Evolutionary conservation across 2,888 invertebrate genomes (phyloP).

Genomic region (Synergus japonicus): DNA sequence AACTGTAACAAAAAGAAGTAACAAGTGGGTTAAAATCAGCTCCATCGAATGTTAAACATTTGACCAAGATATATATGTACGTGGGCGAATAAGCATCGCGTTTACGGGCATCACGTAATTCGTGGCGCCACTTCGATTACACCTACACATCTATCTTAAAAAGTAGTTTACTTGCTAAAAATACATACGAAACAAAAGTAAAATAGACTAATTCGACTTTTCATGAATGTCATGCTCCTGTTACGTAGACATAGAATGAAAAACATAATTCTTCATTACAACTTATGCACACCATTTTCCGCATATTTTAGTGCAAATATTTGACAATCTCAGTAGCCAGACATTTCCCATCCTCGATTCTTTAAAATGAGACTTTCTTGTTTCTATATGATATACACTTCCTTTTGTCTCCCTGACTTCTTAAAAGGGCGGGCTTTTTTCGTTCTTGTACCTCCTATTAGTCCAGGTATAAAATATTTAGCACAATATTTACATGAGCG

Average conservation of each 20-base stretch:
- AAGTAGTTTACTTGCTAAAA: conserved; percentile 9
- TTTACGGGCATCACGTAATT: conserved; percentile 32
- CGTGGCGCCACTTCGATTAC: conserved; percentile 26
- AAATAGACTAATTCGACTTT: not conserved
- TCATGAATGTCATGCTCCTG: not conserved
- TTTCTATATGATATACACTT: not conserved
- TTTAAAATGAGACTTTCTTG: not conserved
- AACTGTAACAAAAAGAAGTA: no score
- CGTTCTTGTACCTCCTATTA: not conserved
- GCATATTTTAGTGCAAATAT: not conserved
- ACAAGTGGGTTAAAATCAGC: no score
- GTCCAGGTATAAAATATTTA: conserved; percentile 4
- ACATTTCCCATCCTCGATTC: not conserved
- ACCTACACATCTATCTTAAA: not conserved
- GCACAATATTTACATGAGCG: not conserved
- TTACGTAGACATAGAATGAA: not conserved
- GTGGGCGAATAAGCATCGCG: conserved; percentile 4
- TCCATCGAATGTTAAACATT: no score
- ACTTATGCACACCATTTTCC: no score
- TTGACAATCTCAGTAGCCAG: not conserved
- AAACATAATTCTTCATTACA: not conserved
- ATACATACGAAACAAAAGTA: not conserved
- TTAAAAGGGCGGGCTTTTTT: not conserved
- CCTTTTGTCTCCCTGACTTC: not conserved
- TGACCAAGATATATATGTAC: not conserved